These are phyloP conservation scores for Bombus superbus DNA, from an alignment of 1,140 invertebrate species.

Conservation along the genomic window DNA sequence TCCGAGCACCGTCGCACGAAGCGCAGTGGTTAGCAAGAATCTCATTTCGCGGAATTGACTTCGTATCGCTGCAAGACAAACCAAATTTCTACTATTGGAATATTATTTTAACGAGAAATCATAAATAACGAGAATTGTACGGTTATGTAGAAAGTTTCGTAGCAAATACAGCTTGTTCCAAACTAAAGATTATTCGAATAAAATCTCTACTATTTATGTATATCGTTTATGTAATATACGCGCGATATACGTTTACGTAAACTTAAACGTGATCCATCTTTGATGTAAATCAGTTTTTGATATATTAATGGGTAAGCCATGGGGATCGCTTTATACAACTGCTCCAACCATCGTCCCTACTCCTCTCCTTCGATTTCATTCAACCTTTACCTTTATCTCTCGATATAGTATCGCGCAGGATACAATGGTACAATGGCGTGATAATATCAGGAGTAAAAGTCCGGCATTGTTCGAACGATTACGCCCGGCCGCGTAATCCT, in stretches of 20 bases:
- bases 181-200: neutral
- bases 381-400: slow-evolving; percentile 52
- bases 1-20: neutral
- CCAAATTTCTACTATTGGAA: too few relatives aligned
- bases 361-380: neutral
- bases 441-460: slow-evolving; percentile 76
- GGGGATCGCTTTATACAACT: slow-evolving; percentile 20
- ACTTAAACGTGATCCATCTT: neutral
- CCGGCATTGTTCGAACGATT: slow-evolving; percentile 77
- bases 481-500: slow-evolving; percentile 76
- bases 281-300: neutral
- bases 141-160: neutral
- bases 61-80: too few relatives aligned
- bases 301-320: slow-evolving; percentile 1
- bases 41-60: neutral
- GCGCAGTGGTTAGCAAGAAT: neutral
- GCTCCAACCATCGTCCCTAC: neutral
- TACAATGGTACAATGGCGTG: slow-evolving; percentile 69
- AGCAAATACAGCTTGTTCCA: neutral
- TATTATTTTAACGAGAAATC: too few relatives aligned
- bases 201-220: neutral
- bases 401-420: slow-evolving; percentile 59
- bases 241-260: neutral
- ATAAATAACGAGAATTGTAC: too few relatives aligned
- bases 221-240: too few relatives aligned